phyloP scores from a whole-genome alignment of 2,797 vertebrate species.

The Euphonia xanthogaster region DNA sequence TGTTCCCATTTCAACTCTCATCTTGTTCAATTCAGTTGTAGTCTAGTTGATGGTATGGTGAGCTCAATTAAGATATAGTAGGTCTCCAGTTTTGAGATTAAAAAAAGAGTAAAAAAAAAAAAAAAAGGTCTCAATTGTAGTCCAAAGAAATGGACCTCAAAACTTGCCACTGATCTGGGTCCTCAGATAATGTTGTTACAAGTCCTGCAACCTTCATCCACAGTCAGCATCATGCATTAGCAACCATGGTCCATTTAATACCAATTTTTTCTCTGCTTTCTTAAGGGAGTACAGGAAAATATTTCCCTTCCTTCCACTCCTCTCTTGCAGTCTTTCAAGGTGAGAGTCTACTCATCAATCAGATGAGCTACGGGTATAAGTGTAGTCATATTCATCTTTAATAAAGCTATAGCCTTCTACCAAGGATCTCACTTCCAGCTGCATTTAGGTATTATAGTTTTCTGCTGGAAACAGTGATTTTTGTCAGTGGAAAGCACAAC shows the following conservation, averaged over 20 bases:
- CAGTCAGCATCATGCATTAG: not conserved
- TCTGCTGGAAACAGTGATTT: not conserved
- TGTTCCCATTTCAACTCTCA: not conserved
- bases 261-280: not conserved
- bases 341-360: not conserved
- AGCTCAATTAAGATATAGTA: not conserved
- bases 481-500: not conserved
- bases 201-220: not conserved
- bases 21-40: not conserved
- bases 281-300: fast-evolving
- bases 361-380: not conserved
- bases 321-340: not conserved
- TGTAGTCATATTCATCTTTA: not conserved
- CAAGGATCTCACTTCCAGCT: not conserved
- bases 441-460: not conserved
- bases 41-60: not conserved
- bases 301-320: not conserved
- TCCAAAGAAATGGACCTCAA: not conserved
- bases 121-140: not conserved
- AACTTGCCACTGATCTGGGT: not conserved
- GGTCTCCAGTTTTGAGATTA: not conserved
- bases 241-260: not conserved
- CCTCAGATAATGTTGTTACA: not conserved
- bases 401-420: not conserved
- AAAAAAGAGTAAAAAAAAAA: not conserved